Base-by-base conservation (phyloP, 2,797 vertebrate species). In the Euphonia xanthogaster region DNA sequence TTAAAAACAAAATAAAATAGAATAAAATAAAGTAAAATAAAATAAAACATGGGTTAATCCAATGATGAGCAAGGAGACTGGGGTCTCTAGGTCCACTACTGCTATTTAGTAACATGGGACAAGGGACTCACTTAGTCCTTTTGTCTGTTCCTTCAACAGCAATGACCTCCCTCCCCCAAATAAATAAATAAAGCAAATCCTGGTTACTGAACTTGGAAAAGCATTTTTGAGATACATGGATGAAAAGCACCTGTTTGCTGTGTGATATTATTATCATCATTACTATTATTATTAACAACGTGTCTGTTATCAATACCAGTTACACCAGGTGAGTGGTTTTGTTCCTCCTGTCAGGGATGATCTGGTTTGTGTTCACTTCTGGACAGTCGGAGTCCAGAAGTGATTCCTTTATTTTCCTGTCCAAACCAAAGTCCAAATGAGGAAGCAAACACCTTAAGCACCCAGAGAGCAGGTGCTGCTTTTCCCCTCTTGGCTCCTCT, bases 151-250 rank as follows among this genome's bases (percentile, higher is more conserved):
- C 68, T 61, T 55, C 55, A 65, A 54, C 9, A 82, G 63, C 37
- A 86, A 76, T 6, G 31, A 85, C 40, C 11, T 21, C 11, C 4
- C 8, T 14, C 18, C 16, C 22, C 22, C 23, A 39, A 77, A 86
- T 72, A 91, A 92, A 96, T 93, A 96, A 94, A 93, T 90, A 91
- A 87, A 95, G 54, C 44, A 87, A 93, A 93, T 75, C 48, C 37
- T 48, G 57, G 33, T 86, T 88, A 83, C n/a, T 0, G 1, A 65
- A 86, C 82, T 58, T 84, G 85, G 92, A 75, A 93, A 90, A 94
- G 58, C 66, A 47, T 70, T 95, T 94, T 76, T 73, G 76, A 94
- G 87, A 91, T 45, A 91, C 33, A 13, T 9, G 62, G 79, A 72
- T 94, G 55, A 88, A 94, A 91, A 95, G 85, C 92, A 93, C 73